Evolutionary conservation across 2,888 invertebrate species (phyloP).

Genomic region (Rhopalosiphum nymphaeae): DNA sequence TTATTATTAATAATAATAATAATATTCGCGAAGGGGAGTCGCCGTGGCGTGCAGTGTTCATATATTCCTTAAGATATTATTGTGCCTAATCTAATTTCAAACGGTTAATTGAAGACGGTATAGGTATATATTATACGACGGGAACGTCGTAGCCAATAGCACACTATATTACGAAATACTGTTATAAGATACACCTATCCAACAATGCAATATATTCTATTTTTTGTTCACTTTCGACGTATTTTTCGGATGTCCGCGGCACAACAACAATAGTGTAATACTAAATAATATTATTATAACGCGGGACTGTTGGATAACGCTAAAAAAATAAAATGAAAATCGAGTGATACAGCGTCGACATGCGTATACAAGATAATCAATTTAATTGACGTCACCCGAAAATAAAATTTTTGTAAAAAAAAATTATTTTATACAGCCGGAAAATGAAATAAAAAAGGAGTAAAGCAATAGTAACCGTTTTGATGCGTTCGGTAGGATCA

Average conservation of each 20-base stretch:
- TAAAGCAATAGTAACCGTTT: no score
- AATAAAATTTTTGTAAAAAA: no score
- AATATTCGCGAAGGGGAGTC: neutral
- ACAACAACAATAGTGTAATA: neutral
- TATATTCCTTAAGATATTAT: neutral
- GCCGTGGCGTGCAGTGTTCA: neutral
- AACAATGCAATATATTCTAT: neutral
- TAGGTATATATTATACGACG: neutral
- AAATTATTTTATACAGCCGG: neutral
- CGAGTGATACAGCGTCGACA: neutral
- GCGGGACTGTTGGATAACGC: neutral
- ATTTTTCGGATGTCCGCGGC: neutral
- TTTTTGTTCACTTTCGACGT: neutral
- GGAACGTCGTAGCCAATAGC: neutral
- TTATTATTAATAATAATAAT: neutral
- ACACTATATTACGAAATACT: neutral
- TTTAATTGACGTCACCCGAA: no score
- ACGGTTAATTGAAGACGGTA: neutral
- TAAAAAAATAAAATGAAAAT: neutral
- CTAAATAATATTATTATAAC: neutral
- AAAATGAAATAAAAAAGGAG: neutral
- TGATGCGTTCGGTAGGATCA: no score
- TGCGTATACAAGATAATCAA: neutral
- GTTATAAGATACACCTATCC: neutral
- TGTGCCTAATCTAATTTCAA: neutral